Base-by-base conservation (phyloP, 2,113 vertebrate genomes). In the Zootoca vivipara region DNA sequence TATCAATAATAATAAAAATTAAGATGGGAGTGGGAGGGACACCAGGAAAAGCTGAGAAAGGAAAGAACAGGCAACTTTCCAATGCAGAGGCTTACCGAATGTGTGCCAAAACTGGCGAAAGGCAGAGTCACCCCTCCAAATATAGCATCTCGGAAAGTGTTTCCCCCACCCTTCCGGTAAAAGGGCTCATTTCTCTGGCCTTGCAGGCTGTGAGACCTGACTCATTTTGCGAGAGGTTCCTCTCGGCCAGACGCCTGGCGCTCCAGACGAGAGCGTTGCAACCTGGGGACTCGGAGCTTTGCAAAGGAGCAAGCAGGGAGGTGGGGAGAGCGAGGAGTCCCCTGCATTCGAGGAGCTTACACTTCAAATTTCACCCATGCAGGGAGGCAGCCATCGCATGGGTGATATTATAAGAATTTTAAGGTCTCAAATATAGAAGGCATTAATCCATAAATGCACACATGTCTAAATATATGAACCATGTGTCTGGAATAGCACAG, bases 121-220 rank as follows among this genome's bases (percentile, higher is more conserved):
- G 86, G 79, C 77, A 64, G 85, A 42, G 83, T 82, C 1, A 46
- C 26, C 12, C 10, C 0, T 70, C 89, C 20, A 22, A 38, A 73
- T 78, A n/a, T 42, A 73, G 81, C 38, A 7, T 69, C 38, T 52
- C 28, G 62, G 86, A 30, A 91, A 80, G 38, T 13, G 58, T 58
- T 62, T 12, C 3, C 75, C 16, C 74, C 83, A 33, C 70, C 67
- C 86, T 67, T 72, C 40, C 16, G 28, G 93, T 92, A 94, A 93
- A 89, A 62, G 88, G 79, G 22, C 85, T 89, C 92, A 28, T 94
- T 96, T 95, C 93, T 95, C 64, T 86, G 40, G 82, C 40, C 83
- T 42, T 15, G 20, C 91, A 96, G 91, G 94, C 90, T 93, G 94
- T 83, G n/a, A 7, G 72, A 91, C 93, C 78, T 80, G 28, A 30